A percentile compares a stretch with the other conserved stretches of the same genome.
phyloP scores from a whole-genome alignment of 2,113 vertebrate species.

The Vulpes vulpes region DNA sequence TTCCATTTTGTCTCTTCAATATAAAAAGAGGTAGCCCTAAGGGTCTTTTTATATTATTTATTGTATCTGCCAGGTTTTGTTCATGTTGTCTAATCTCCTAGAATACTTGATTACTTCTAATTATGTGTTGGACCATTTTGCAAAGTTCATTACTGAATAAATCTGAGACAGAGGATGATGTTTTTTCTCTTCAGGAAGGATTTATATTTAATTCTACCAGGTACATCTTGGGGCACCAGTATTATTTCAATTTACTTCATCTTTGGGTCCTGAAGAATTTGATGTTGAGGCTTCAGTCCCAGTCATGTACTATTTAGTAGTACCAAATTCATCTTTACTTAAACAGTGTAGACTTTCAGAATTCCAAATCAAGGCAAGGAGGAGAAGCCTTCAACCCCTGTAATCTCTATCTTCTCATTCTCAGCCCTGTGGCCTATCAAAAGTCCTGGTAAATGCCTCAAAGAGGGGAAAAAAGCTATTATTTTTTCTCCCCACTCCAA shows the following conservation, averaged over 20 bases:
- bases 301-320: background rate
- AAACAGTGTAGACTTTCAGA: background rate
- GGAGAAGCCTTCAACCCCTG: background rate
- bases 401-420: background rate
- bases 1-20: background rate
- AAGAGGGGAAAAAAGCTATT: background rate
- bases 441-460: background rate
- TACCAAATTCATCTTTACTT: background rate
- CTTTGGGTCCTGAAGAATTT: background rate
- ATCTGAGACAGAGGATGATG: background rate
- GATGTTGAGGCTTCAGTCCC: background rate
- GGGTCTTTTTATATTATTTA: background rate
- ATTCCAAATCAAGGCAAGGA: background rate
- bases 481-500: background rate
- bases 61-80: background rate
- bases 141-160: background rate
- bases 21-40: background rate
- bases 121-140: background rate
- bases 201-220: background rate
- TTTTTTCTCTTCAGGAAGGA: background rate
- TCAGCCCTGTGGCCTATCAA: background rate
- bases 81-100: background rate
- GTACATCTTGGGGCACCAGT: background rate
- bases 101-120: conserved; percentile 29
- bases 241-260: conserved; percentile 7